Evolutionary conservation across 2,113 vertebrate species (phyloP).

Genomic region (Coryphaenoides rupestris): DNA sequence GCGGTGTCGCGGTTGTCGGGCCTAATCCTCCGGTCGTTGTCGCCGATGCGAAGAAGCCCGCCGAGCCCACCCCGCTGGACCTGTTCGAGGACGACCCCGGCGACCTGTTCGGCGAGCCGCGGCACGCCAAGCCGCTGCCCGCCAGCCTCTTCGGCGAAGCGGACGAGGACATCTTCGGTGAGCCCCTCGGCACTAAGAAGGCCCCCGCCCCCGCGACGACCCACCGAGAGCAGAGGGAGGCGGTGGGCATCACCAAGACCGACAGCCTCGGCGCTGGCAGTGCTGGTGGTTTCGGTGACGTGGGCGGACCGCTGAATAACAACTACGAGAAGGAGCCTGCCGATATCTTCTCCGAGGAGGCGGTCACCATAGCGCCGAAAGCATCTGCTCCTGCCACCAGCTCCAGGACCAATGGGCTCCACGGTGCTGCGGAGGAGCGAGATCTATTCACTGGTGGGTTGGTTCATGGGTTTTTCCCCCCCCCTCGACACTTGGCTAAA

Average conservation of each 20-base stretch:
- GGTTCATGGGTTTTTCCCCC: neutral
- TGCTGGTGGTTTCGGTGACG: neutral
- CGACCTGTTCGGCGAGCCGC: constrained; percentile 49
- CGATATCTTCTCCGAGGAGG: constrained; percentile 63
- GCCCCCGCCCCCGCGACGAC: neutral
- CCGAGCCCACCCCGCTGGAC: constrained; percentile 14
- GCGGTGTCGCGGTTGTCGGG: constrained; percentile 36
- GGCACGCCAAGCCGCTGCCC: constrained; percentile 33
- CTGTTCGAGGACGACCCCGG: constrained; percentile 57
- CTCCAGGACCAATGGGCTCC: constrained; percentile 83
- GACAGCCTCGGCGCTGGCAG: neutral
- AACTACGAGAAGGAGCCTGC: constrained; percentile 19
- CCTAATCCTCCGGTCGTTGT: neutral
- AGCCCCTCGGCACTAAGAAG: constrained; percentile 59
- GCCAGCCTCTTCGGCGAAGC: constrained; percentile 54
- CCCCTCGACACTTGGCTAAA: neutral
- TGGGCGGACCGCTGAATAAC: constrained; percentile 28
- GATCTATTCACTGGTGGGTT: constrained; percentile 88
- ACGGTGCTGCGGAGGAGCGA: constrained; percentile 74
- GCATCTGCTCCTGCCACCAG: constrained; percentile 13
- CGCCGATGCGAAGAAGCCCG: constrained; percentile 28
- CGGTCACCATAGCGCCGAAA: constrained; percentile 20
- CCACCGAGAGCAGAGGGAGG: constrained; percentile 38
- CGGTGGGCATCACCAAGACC: constrained; percentile 37
- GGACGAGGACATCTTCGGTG: constrained; percentile 54